These are phyloP conservation scores for Chironomus striatipennis DNA, from an alignment of 1,140 invertebrate species.

Conservation along the genomic window DNA sequence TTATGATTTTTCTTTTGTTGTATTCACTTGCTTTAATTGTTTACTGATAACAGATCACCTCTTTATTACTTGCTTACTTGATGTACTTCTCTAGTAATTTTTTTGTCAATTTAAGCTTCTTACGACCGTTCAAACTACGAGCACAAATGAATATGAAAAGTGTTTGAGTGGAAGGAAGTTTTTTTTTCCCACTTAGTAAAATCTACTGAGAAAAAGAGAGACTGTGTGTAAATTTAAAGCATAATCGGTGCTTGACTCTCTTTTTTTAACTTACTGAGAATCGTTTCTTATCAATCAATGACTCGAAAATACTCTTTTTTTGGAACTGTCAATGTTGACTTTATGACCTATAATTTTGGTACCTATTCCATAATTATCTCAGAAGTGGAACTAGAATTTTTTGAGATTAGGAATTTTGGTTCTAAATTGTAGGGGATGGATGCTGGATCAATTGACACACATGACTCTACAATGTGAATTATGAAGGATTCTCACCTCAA, in stretches of 20 bases:
- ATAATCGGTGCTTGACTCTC: background rate
- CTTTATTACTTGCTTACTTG: background rate
- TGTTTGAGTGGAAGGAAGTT: background rate
- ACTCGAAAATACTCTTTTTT: too few species aligned
- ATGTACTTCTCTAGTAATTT: background rate
- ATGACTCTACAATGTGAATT: too few species aligned
- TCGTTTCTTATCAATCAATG: background rate
- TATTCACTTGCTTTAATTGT: background rate
- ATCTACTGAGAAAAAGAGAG: background rate
- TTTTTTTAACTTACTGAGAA: background rate
- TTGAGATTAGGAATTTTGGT: too few species aligned
- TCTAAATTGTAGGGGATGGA: too few species aligned
- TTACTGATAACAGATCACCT: background rate
- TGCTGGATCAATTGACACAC: too few species aligned
- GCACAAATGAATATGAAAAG: background rate
- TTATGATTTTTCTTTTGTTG: too few species aligned
- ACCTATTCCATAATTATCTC: too few species aligned
- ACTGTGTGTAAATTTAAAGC: background rate
- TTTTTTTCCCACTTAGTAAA: background rate
- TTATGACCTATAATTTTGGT: too few species aligned
- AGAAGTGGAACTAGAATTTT: too few species aligned
- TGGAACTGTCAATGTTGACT: background rate
- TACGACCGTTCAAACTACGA: background rate
- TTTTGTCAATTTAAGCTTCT: background rate
- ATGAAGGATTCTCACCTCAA: too few species aligned